A percentile compares a stretch with the other conserved stretches of the same genome.
Conservation (phyloP, 2,797 vertebrate species). For the Arrhamphus sclerolepis region DNA sequence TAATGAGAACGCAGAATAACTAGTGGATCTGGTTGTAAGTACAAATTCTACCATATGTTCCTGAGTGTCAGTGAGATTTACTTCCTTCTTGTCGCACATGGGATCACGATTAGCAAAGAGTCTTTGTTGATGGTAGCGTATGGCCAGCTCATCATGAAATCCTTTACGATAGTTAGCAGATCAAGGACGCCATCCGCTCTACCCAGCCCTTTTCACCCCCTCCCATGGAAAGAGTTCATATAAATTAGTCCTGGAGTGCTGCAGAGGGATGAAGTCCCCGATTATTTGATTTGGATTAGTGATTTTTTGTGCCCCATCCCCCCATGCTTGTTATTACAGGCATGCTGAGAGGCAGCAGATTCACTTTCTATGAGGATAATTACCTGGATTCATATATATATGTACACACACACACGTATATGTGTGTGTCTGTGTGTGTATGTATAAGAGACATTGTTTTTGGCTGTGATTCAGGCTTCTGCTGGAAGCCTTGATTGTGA, state of each 20-base stretch:
- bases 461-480: conserved; percentile 56
- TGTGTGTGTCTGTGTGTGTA: too few relatives aligned
- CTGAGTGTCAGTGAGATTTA: conserved; percentile 60
- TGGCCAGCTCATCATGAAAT: conserved; percentile 61
- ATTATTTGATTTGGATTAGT: conserved; percentile 77
- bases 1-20: conserved; percentile 50
- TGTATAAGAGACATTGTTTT: conserved; percentile 29
- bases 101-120: conserved; percentile 63
- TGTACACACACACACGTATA: too few relatives aligned
- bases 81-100: conserved; percentile 49
- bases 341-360: conserved; percentile 66
- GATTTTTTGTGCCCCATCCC: conserved; percentile 52
- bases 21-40: conserved; percentile 30
- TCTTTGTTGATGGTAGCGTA: conserved; percentile 55
- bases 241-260: conserved; percentile 60
- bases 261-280: conserved; percentile 59
- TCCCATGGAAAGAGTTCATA: conserved; percentile 20
- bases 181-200: conserved; percentile 57
- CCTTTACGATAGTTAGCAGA: conserved; percentile 67
- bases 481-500: conserved; percentile 64
- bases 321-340: conserved; percentile 49
- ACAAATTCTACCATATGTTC: conserved; percentile 57
- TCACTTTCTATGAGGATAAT: conserved; percentile 51
- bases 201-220: conserved; percentile 12
- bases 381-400: conserved; percentile 13